Evolutionary conservation across 30 jellyfish, hydroid and myxozoan species (phyloP).

Genomic region (Hydractinia echinata): DNA sequence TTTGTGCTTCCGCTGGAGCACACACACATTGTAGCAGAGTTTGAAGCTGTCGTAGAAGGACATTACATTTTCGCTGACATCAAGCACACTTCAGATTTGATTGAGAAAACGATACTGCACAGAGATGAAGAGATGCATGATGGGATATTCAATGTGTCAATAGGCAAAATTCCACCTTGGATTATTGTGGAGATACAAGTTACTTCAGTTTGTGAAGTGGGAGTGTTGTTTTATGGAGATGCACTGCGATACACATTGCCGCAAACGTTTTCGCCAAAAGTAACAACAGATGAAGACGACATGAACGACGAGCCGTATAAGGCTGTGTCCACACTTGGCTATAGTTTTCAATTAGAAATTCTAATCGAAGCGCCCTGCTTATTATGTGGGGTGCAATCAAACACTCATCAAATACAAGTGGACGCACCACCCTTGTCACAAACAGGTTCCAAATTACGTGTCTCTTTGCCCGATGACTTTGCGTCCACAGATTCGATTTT

Average conservation of each 20-base stretch:
- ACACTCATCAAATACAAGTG: slow-evolving; percentile 67
- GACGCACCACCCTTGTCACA: slow-evolving; percentile 83
- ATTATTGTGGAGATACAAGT: slow-evolving; percentile 70
- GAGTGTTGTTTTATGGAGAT: slow-evolving; percentile 37
- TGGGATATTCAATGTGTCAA: slow-evolving; percentile 54
- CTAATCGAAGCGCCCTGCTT: slow-evolving; percentile 94
- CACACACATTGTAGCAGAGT: slow-evolving; percentile 76
- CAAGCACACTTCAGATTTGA: slow-evolving; percentile 38
- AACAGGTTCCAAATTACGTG: slow-evolving; percentile 69
- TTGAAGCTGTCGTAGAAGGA: slow-evolving; percentile 88
- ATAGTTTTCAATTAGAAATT: slow-evolving; percentile 69
- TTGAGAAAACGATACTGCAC: slow-evolving; percentile 27
- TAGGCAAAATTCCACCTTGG: slow-evolving; percentile 95
- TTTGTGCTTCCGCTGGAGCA: slow-evolving; percentile 71
- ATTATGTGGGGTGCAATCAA: slow-evolving; percentile 85
- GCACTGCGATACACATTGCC: slow-evolving; percentile 71
- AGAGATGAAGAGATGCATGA: slow-evolving; percentile 51
- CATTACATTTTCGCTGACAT: slow-evolving; percentile 62
- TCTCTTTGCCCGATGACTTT: slow-evolving; percentile 79
- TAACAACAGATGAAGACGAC: slow-evolving; percentile 6
- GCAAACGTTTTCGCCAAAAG: slow-evolving; percentile 67
- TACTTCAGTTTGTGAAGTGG: slow-evolving; percentile 62
- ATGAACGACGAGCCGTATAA: not conserved
- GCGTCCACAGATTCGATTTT: slow-evolving; percentile 56
- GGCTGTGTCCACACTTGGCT: slow-evolving; percentile 83